phyloP scores from a whole-genome alignment of 2,888 invertebrate species.

The Cephus pulcher region DNA sequence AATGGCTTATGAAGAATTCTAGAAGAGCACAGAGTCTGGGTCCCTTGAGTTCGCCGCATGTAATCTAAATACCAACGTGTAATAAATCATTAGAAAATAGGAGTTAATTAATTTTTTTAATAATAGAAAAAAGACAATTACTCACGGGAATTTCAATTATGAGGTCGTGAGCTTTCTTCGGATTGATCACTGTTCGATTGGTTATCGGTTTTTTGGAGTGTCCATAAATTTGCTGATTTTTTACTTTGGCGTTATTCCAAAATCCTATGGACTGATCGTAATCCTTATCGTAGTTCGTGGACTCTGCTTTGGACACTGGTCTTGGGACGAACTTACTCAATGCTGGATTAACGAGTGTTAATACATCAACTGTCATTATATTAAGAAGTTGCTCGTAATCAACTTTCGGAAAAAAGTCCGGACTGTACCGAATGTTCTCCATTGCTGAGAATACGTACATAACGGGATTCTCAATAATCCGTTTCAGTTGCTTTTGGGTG shows the following conservation, averaged over 20 bases:
- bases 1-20: constrained; percentile 79
- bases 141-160: constrained; percentile 59
- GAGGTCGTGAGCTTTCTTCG: constrained; percentile 47
- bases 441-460: constrained; percentile 78
- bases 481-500: constrained; percentile 76
- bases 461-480: constrained; percentile 79
- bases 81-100: neutral
- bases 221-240: constrained; percentile 25
- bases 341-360: constrained; percentile 49
- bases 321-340: constrained; percentile 10
- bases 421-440: constrained; percentile 75
- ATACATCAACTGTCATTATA: constrained; percentile 68
- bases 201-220: constrained; percentile 29
- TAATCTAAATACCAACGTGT: constrained; percentile 44
- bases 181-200: constrained; percentile 47
- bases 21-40: constrained; percentile 74
- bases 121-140: neutral
- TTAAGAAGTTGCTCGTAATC: constrained; percentile 72
- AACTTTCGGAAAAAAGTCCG: constrained; percentile 75
- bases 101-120: neutral
- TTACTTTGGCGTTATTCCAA: constrained; percentile 43
- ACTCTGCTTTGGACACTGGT: neutral
- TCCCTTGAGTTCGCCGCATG: constrained; percentile 69
- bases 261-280: constrained; percentile 33
- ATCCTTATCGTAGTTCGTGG: constrained; percentile 15